Base-by-base conservation (phyloP, 2,113 vertebrate species). In the Atlantisia rogersi region DNA sequence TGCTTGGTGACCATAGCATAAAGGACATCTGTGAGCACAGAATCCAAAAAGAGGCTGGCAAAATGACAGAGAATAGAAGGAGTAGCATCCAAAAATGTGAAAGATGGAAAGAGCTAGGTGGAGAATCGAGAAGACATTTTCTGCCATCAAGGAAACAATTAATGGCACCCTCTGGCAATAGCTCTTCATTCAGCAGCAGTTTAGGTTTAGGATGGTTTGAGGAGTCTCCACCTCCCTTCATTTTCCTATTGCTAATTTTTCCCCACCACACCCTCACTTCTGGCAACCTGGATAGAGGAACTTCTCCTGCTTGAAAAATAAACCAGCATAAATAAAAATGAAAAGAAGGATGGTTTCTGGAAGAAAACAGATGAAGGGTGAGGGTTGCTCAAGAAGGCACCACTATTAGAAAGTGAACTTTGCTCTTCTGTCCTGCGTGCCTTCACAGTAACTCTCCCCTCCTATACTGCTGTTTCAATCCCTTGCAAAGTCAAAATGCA, bases 381-480 rank as follows among this genome's bases (percentile, higher is more conserved):
- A 28, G 4, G 4, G 29, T 5, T 74, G 59, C 16, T 76, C 7
- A 59, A 67, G 56, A 40, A 6, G 22, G 4, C 21, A 42, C 5
- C 5, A 0, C 32, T 81, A 32, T 7, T 48, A 56, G 28, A 78
- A 71, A 28, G 25, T 26, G 9, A 82, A 50, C 18, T 69, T 80
- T 26, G 44, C 14, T 42, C 19, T 55, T 65, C 46, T 46, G 44
- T 63, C 42, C 37, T 5, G 5, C 15, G 29, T 3, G 2, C 15
- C 40, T 63, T 68, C 20, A 16, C 28, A 84, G 35, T 16, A 35
- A 65, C 24, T 20, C 6, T 12, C 25, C 1, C 16, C 37, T 60
- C 44, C 1, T 0, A 3, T 3, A 21, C 9, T 4, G 0, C 22
- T 63, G 4, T 48, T 90, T 56, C 22, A 67, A 22, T 46, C 9